These are phyloP conservation scores for Rhadinocentrus ornatus DNA, from an alignment of 2,797 vertebrate genomes.

Conservation along the genomic window DNA sequence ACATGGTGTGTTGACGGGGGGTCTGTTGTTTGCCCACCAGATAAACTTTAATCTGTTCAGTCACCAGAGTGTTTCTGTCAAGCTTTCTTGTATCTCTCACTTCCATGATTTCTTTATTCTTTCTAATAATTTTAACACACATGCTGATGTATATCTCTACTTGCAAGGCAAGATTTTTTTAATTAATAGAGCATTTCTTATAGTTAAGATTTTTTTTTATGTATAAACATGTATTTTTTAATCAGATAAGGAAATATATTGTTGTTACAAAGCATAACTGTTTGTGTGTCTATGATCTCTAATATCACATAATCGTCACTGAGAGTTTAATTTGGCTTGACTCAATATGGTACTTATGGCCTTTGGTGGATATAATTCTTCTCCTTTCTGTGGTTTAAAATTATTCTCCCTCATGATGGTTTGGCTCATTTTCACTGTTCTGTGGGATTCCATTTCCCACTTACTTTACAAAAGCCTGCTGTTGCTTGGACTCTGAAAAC, in stretches of 20 bases:
- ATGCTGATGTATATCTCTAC: background rate
- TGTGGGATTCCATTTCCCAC: conserved; percentile 43
- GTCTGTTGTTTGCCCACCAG: conserved; percentile 68
- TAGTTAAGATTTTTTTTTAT: background rate
- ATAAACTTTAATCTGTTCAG: conserved; percentile 63
- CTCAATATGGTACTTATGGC: conserved; percentile 22
- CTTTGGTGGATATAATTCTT: conserved; percentile 36
- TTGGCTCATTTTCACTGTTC: conserved; percentile 49
- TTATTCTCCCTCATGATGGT: conserved; percentile 35
- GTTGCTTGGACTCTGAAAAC: conserved; percentile 57
- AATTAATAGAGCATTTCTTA: no score
- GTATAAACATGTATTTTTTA: background rate
- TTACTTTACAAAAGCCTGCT: conserved; percentile 60
- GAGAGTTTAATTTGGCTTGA: conserved; percentile 14
- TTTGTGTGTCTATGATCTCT: conserved; percentile 7
- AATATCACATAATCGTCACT: conserved; percentile 18
- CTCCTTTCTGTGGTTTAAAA: conserved; percentile 38
- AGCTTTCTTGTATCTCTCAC: conserved; percentile 11
- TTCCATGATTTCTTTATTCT: conserved; percentile 11
- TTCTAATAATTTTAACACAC: conserved; percentile 1
- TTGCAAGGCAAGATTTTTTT: background rate
- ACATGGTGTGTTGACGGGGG: conserved; percentile 51
- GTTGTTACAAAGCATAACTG: conserved; percentile 10
- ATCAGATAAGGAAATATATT: conserved; percentile 8
- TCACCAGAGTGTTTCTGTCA: conserved; percentile 43